Evolutionary conservation across 1,140 invertebrate species (phyloP).

Genomic region (Centruroides sculpturatus): DNA sequence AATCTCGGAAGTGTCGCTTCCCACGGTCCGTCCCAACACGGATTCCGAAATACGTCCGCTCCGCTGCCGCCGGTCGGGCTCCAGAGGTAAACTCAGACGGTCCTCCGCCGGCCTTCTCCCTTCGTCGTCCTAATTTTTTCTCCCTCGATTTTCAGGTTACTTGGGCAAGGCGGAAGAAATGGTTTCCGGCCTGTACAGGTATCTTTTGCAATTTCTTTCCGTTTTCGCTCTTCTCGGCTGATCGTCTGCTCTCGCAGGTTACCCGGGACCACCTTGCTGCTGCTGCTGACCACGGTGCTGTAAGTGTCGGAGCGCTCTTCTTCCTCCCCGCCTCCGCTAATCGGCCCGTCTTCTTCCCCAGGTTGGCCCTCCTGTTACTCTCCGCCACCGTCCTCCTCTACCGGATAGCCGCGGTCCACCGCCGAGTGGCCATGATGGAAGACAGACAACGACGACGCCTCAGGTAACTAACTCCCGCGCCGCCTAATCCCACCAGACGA

Average conservation of each 20-base stretch:
- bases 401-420: slow-evolving; percentile 3
- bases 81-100: not conserved
- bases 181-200: no score
- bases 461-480: not conserved
- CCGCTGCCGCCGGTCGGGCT: not conserved
- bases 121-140: no score
- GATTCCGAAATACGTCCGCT: not conserved
- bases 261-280: slow-evolving; percentile 3
- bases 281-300: slow-evolving; percentile 7
- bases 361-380: slow-evolving; percentile 8
- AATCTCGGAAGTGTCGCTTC: not conserved
- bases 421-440: not conserved
- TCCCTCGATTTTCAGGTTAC: no score
- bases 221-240: not conserved
- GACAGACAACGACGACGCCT: slow-evolving; percentile 1
- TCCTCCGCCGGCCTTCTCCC: no score
- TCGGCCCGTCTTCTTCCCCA: not conserved
- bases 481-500: no score
- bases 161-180: no score
- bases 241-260: not conserved
- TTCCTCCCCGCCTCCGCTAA: not conserved
- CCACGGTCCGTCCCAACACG: slow-evolving; percentile 3
- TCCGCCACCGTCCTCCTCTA: slow-evolving; percentile 10
- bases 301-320: slow-evolving; percentile 1
- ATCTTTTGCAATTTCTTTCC: no score